These are phyloP conservation scores for Drosophila acutilabella DNA, from an alignment of 2,888 invertebrate species.

Conservation along the genomic window DNA sequence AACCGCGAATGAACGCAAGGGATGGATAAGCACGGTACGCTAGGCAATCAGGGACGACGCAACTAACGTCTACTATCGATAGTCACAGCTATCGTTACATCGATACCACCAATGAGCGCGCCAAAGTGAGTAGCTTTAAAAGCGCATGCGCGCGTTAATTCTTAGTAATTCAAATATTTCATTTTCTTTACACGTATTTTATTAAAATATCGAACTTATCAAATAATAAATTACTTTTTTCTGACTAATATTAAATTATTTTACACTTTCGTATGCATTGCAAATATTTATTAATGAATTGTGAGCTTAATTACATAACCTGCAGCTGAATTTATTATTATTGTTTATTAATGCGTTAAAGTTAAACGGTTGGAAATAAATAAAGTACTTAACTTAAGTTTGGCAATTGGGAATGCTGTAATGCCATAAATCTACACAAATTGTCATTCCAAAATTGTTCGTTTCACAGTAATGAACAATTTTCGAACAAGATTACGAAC, in stretches of 20 bases:
- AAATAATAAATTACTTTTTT: slow-evolving; percentile 15
- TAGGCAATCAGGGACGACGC: slow-evolving; percentile 11
- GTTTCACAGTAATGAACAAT: slow-evolving; percentile 52
- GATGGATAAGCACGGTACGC: slow-evolving; percentile 13
- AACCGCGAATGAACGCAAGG: slow-evolving; percentile 58
- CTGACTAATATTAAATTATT: slow-evolving; percentile 55
- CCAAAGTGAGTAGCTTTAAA: not conserved
- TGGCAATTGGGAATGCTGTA: slow-evolving; percentile 41
- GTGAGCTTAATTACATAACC: slow-evolving; percentile 17
- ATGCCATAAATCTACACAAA: slow-evolving; percentile 48
- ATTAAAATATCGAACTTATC: slow-evolving; percentile 39
- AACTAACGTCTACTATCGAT: slow-evolving; percentile 20
- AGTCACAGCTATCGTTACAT: slow-evolving; percentile 1
- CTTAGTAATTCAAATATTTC: not conserved
- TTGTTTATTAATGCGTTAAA: slow-evolving; percentile 21
- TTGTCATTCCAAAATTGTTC: slow-evolving; percentile 77
- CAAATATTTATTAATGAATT: slow-evolving; percentile 8
- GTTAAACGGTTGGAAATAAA: slow-evolving; percentile 32
- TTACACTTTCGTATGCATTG: not conserved
- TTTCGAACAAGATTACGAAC: slow-evolving; percentile 72
- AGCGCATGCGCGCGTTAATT: not conserved
- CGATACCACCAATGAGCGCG: not conserved
- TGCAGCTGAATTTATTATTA: slow-evolving; percentile 25
- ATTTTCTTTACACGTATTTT: slow-evolving; percentile 34
- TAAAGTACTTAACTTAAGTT: slow-evolving; percentile 45